These are phyloP conservation scores for Brachyalestes nurse DNA, from an alignment of 2,797 vertebrate genomes.

Conservation along the genomic window DNA sequence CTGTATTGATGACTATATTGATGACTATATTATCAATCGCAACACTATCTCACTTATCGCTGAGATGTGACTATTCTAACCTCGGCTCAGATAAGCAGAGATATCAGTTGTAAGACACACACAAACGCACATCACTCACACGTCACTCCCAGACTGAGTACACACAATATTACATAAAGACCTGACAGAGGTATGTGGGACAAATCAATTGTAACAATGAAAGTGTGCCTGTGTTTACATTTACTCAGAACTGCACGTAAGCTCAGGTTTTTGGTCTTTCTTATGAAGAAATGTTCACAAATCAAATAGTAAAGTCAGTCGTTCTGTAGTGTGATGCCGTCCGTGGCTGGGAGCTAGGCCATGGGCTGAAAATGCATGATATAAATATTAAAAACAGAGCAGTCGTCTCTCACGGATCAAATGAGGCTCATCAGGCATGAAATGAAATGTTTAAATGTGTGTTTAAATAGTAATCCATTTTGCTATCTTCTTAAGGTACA, in stretches of 20 bases:
- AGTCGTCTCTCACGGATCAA: too few species aligned
- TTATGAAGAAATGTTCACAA: background rate
- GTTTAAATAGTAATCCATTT: too few species aligned
- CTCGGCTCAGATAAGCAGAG: constrained; percentile 4
- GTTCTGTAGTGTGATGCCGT: background rate
- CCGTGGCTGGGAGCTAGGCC: background rate
- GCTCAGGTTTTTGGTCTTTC: background rate
- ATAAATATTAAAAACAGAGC: too few species aligned
- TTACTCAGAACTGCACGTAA: background rate
- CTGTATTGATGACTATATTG: constrained; percentile 4
- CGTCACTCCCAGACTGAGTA: background rate
- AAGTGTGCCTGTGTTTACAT: constrained; percentile 4
- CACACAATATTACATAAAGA: constrained; percentile 13
- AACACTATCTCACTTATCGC: background rate
- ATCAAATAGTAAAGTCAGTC: background rate
- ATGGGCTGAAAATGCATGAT: too few species aligned
- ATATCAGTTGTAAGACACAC: background rate
- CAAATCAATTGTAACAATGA: constrained; percentile 14
- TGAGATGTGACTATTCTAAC: background rate
- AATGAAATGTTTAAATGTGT: too few species aligned
- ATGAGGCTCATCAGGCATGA: too few species aligned
- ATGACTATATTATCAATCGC: background rate
- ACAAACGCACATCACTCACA: background rate
- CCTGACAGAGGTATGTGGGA: background rate
- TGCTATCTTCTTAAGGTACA: too few species aligned